phyloP scores from a whole-genome alignment of 2,113 vertebrate species.

The Crotalus viridis region DNA sequence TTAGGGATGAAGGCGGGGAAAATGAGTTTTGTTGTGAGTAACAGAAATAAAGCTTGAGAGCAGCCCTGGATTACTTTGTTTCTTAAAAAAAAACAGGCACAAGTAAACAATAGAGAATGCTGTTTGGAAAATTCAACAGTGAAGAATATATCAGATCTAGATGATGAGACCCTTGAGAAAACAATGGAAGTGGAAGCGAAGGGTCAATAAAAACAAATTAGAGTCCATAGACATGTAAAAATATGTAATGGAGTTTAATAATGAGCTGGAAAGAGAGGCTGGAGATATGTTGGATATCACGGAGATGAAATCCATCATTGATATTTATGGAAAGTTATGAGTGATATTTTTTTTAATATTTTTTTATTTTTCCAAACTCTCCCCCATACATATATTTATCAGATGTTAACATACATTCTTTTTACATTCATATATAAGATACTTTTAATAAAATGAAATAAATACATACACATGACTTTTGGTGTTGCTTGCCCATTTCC shows the following conservation, averaged over 20 bases:
- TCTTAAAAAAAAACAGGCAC: not conserved
- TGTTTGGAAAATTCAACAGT: not conserved
- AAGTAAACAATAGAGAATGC: not conserved
- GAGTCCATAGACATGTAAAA: not conserved
- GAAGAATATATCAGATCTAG: not conserved
- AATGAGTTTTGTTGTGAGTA: constrained; percentile 40
- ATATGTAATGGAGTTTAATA: not conserved
- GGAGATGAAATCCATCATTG: not conserved
- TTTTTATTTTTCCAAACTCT: too few species aligned
- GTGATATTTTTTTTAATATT: not conserved
- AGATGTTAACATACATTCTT: too few species aligned
- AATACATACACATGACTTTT: too few species aligned
- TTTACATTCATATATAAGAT: too few species aligned
- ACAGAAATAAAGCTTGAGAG: not conserved
- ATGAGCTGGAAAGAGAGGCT: not conserved
- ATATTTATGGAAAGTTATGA: not conserved
- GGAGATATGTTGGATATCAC: not conserved
- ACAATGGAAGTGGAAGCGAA: not conserved
- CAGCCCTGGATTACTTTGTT: not conserved
- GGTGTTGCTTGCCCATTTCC: too few species aligned
- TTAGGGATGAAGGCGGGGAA: constrained; percentile 24
- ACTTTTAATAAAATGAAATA: too few species aligned
- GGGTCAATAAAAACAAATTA: not conserved
- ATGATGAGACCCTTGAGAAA: not conserved
- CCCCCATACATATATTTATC: too few species aligned